Base-by-base conservation (phyloP, 2,888 invertebrate species). In the Latheticus oryzae region DNA sequence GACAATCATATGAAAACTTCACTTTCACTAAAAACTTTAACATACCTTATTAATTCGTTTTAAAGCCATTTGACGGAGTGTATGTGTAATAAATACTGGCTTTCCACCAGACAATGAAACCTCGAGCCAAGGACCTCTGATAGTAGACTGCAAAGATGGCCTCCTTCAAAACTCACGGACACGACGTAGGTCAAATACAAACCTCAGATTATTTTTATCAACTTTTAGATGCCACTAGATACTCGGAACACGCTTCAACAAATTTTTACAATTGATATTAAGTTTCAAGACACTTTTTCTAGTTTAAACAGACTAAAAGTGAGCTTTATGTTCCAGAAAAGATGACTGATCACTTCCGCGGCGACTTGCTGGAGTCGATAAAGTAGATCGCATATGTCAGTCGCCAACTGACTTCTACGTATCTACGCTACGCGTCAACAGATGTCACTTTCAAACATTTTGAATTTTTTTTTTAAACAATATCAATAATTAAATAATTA, bases 41-140 rank as follows among this genome's bases (percentile, higher is more conserved):
- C 88, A 80, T 87, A 91, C 91, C 93, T 93, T 93, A 88, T 93
- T 93, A 88, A 93, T 93, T 91, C 93, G 90, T 90, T 93, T 93
- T 90, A 93, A 91, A 88, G 93, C 93, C 93, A 93, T 93, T 88
- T 87, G 85, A 83, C 83, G 83, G 82, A 73, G 67, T 83, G 82
- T 82, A 82, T 84, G 82, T 83, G 83, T 85, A 84, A 84, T 86
- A 84, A 85, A 84, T 84, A 85, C 87, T 86, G 86, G 85, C 84
- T 85, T 85, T 85, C 84, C 85, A 87, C 86, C 86, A 87, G 87
- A 87, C 87, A 88, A 87, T 87, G 87, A 86, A 87, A 87, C 85
- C 85, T 86, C 86, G 87, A 87, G 85, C 87, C 87, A 87, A 87
- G 86, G 88, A 88, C 87, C 88, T 88, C 87, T 87, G 87, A 88